Conservation (phyloP, 2,888 invertebrate species). For the Heteromyza rotundicornis region DNA sequence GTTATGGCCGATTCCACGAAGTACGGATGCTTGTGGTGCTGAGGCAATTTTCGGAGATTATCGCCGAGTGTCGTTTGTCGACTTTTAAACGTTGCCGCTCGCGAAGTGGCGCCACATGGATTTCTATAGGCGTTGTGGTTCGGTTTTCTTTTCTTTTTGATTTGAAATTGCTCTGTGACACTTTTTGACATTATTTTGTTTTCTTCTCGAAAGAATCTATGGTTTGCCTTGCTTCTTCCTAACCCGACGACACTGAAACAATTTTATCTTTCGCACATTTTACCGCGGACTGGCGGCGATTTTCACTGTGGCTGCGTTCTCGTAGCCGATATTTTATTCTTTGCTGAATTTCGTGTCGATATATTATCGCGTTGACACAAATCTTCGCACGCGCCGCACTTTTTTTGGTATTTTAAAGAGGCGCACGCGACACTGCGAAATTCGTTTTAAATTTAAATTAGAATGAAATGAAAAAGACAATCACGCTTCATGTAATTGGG, state of each 20-base stretch:
- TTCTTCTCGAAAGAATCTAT: slow-evolving; percentile 8
- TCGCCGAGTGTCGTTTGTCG: not conserved
- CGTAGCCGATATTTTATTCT: slow-evolving; percentile 15
- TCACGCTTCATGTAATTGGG: not conserved
- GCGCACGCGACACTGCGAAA: not conserved
- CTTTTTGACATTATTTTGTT: slow-evolving; percentile 39
- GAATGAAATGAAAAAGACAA: not conserved
- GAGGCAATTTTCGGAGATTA: not conserved
- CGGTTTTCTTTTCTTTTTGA: slow-evolving; percentile 43
- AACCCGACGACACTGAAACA: too few relatives aligned
- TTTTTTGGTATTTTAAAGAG: not conserved
- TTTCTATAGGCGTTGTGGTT: slow-evolving; percentile 21
- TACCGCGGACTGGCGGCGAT: too few relatives aligned
- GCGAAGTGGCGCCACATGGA: slow-evolving; percentile 8
- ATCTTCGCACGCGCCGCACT: slow-evolving; percentile 14
- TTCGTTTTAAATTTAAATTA: not conserved
- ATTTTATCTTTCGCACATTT: too few relatives aligned
- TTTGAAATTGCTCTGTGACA: slow-evolving; percentile 42
- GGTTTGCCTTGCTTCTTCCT: slow-evolving; percentile 15
- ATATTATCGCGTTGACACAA: slow-evolving; percentile 11
- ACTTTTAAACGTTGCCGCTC: slow-evolving; percentile 7
- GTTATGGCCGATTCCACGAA: slow-evolving; percentile 16
- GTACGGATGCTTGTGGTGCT: not conserved
- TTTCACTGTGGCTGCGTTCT: too few relatives aligned
- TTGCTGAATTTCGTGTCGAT: too few relatives aligned